phyloP scores from a whole-genome alignment of 2,797 vertebrate species.

The Chiroxiphia lanceolata region DNA sequence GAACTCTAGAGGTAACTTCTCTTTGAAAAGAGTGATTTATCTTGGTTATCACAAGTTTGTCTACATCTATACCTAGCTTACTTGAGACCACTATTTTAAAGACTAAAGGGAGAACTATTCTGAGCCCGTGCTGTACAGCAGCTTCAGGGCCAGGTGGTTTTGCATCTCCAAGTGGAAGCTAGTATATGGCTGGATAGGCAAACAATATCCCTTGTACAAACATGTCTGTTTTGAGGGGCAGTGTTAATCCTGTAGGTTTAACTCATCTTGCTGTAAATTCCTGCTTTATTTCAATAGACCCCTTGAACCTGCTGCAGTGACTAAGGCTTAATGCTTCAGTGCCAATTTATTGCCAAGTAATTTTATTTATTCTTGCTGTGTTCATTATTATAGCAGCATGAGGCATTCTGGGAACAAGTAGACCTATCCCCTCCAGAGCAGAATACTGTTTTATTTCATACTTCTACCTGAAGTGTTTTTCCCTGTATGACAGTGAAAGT shows the following conservation, averaged over 20 bases:
- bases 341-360: background rate
- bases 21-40: background rate
- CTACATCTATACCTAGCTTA: background rate
- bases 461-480: background rate
- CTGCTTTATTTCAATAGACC: background rate
- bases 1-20: background rate
- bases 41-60: fast-evolving
- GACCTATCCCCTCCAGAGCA: background rate
- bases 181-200: background rate
- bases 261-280: background rate
- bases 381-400: background rate
- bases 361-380: background rate
- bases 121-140: background rate
- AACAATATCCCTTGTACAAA: background rate
- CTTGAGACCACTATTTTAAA: background rate
- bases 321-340: background rate
- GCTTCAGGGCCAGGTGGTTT: background rate
- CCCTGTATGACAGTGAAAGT: background rate
- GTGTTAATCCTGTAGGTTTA: background rate
- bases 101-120: background rate
- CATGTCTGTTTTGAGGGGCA: background rate
- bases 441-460: background rate
- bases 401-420: background rate
- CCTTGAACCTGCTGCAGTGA: background rate
- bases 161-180: background rate